Conservation (phyloP, 2,888 invertebrate genomes). For the Dryobota labecula region DNA sequence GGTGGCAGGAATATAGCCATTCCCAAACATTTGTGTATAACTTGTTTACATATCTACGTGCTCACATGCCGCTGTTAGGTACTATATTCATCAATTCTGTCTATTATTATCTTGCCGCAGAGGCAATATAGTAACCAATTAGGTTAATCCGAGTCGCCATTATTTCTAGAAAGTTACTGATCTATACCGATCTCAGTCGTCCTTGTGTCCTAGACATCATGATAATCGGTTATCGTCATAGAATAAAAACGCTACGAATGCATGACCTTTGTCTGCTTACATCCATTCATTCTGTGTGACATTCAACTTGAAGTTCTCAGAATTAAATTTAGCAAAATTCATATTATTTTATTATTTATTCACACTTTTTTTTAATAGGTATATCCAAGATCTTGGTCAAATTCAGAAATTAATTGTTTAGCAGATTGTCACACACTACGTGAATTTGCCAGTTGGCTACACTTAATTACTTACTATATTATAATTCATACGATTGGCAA, state of each 20-base stretch:
- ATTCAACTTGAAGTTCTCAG: constrained; percentile 9
- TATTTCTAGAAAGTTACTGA: constrained; percentile 92
- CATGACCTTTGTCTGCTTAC: constrained; percentile 1
- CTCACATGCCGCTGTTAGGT: neutral
- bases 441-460: too few species aligned
- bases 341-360: neutral
- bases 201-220: constrained; percentile 17
- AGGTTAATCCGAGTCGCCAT: constrained; percentile 96
- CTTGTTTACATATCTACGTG: too few species aligned
- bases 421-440: neutral
- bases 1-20: too few species aligned
- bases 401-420: neutral
- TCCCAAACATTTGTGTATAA: neutral
- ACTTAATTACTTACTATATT: too few species aligned
- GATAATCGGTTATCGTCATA: neutral
- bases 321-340: neutral
- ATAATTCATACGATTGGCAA: neutral
- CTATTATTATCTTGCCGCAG: constrained; percentile 89
- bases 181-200: neutral
- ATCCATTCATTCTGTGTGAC: constrained; percentile 2
- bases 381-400: neutral
- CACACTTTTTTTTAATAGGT: neutral
- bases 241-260: neutral
- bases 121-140: constrained; percentile 98
- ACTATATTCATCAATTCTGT: neutral